Conservation (phyloP, 2,888 invertebrate species). For the Ctena decussata region DNA sequence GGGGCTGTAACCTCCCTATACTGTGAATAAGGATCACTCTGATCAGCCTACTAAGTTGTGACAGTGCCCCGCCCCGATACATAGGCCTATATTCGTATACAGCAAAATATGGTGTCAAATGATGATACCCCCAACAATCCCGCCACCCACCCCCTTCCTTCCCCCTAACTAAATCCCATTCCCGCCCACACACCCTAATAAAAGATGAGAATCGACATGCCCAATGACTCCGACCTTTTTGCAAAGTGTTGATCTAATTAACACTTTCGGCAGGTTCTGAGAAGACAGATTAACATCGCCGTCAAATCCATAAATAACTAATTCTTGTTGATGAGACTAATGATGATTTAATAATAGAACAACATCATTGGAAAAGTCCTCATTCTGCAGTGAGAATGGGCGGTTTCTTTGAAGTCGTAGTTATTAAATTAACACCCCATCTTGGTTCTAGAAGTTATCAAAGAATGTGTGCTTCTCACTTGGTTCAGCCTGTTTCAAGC, state of each 20-base stretch:
- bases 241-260: neutral
- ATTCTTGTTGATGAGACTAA: neutral
- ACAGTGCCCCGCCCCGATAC: too few relatives aligned
- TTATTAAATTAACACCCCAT: neutral
- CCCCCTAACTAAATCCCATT: too few relatives aligned
- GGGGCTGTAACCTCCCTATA: too few relatives aligned
- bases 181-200: too few relatives aligned
- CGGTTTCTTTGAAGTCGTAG: neutral
- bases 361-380: neutral
- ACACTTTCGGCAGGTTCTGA: neutral
- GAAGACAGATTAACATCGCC: neutral
- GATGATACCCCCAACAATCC: too few relatives aligned
- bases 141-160: too few relatives aligned
- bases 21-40: too few relatives aligned
- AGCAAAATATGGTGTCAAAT: too few relatives aligned
- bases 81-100: too few relatives aligned
- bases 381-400: neutral
- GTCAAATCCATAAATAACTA: neutral
- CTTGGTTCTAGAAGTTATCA: neutral
- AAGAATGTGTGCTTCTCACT: neutral
- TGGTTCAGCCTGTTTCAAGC: neutral
- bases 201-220: too few relatives aligned
- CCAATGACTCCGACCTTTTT: too few relatives aligned
- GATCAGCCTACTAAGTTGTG: too few relatives aligned
- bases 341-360: constrained; percentile 4